phyloP scores from a whole-genome alignment of 2,888 invertebrate species.

The Carabus problematicus region DNA sequence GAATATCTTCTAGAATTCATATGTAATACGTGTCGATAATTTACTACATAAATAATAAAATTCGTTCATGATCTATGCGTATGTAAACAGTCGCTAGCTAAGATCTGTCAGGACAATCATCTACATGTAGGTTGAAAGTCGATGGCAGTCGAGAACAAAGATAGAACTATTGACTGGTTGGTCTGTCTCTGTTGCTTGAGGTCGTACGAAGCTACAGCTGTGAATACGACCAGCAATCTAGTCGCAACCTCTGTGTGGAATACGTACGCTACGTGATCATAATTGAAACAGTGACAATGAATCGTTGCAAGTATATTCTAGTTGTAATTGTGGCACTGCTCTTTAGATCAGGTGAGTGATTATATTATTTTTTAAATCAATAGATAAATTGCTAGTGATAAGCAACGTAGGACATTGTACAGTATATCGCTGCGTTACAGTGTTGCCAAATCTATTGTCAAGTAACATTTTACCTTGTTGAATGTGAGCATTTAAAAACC shows the following conservation, averaged over 20 bases:
- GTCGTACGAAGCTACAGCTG: conserved; percentile 12
- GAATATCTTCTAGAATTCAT: too few species aligned
- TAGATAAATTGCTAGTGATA: neutral
- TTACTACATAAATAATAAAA: too few species aligned
- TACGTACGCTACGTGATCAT: conserved; percentile 7
- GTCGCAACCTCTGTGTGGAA: conserved; percentile 7
- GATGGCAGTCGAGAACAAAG: too few species aligned
- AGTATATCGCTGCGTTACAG: neutral
- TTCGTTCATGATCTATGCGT: too few species aligned
- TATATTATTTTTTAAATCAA: neutral
- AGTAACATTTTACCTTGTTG: too few species aligned
- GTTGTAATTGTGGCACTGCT: conserved; percentile 17
- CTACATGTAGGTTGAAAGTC: too few species aligned
- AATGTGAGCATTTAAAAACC: too few species aligned
- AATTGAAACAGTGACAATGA: conserved; percentile 1
- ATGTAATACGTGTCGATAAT: too few species aligned
- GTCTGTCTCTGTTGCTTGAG: conserved; percentile 26
- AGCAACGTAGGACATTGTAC: neutral
- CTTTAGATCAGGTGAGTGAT: conserved; percentile 26
- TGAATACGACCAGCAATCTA: conserved; percentile 20
- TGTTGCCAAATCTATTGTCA: conserved; percentile 6
- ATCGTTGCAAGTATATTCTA: conserved; percentile 4
- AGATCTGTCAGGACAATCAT: too few species aligned
- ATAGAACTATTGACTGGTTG: neutral
- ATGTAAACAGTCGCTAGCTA: too few species aligned